A percentile compares a stretch with the other conserved stretches of the same genome.
Conservation (phyloP, 2,113 vertebrate genomes). For the Notechis scutatus region DNA sequence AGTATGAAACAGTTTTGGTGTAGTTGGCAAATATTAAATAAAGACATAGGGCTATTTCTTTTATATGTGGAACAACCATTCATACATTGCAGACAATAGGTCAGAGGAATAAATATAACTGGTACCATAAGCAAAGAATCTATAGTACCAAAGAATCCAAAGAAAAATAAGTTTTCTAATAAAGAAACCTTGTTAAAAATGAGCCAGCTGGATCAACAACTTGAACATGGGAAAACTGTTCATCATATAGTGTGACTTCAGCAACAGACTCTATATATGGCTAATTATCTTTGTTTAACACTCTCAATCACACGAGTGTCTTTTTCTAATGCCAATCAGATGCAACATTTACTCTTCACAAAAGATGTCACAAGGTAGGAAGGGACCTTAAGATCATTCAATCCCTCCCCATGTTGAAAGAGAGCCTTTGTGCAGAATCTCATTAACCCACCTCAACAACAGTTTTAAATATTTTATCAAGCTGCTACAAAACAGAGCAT, state of each 20-base stretch:
- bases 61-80: conserved; percentile 48
- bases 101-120: conserved; percentile 30
- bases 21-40: conserved; percentile 34
- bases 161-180: conserved; percentile 40
- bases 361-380: neutral
- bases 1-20: conserved; percentile 35
- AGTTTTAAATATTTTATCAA: neutral
- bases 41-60: conserved; percentile 41
- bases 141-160: conserved; percentile 25
- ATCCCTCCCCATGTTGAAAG: neutral
- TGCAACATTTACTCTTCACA: neutral
- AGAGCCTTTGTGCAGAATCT: neutral
- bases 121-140: conserved; percentile 52
- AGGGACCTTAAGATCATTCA: neutral
- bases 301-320: conserved; percentile 3
- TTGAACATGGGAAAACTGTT: neutral
- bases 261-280: conserved; percentile 19
- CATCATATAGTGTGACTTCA: conserved; percentile 34
- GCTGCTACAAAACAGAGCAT: neutral
- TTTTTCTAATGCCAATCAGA: neutral
- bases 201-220: conserved; percentile 36
- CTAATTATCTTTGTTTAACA: conserved; percentile 14
- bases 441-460: neutral
- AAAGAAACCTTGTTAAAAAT: conserved; percentile 54
- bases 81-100: neutral